These are phyloP conservation scores for Drosophila novamexicana DNA, from an alignment of 1,140 invertebrate genomes.

Conservation along the genomic window DNA sequence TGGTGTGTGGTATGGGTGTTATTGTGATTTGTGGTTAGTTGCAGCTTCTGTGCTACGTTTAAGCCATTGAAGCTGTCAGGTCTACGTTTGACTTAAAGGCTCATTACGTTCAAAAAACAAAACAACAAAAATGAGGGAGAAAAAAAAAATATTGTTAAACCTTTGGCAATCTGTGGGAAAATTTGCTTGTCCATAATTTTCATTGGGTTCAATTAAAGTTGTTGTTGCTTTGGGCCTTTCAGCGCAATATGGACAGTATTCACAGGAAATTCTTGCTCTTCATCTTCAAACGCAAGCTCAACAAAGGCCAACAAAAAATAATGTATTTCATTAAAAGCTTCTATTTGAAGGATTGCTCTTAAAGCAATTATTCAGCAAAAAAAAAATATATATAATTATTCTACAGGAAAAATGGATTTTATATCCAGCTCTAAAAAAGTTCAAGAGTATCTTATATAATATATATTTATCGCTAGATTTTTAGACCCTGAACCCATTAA, in stretches of 20 bases:
- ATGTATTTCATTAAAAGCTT: background rate
- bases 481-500: no score
- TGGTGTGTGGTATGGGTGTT: slow-evolving; percentile 54
- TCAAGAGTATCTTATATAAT: no score
- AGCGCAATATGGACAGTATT: slow-evolving; percentile 57
- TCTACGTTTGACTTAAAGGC: slow-evolving; percentile 79
- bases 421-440: no score
- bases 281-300: background rate
- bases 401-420: no score
- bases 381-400: no score
- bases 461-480: no score
- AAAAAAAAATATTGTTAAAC: slow-evolving; percentile 61
- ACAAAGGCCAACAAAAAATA: background rate
- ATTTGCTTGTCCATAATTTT: slow-evolving; percentile 74
- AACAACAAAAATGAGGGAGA: slow-evolving; percentile 11
- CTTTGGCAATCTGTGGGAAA: slow-evolving; percentile 75
- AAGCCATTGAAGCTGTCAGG: slow-evolving; percentile 75
- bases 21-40: slow-evolving; percentile 78
- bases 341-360: background rate
- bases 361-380: no score
- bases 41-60: slow-evolving; percentile 79
- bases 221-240: slow-evolving; percentile 35
- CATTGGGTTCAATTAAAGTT: slow-evolving; percentile 71
- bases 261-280: slow-evolving; percentile 53
- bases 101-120: slow-evolving; percentile 56